These are phyloP conservation scores for Oligia fasciuncula DNA, from an alignment of 2,888 invertebrate species.

Conservation along the genomic window DNA sequence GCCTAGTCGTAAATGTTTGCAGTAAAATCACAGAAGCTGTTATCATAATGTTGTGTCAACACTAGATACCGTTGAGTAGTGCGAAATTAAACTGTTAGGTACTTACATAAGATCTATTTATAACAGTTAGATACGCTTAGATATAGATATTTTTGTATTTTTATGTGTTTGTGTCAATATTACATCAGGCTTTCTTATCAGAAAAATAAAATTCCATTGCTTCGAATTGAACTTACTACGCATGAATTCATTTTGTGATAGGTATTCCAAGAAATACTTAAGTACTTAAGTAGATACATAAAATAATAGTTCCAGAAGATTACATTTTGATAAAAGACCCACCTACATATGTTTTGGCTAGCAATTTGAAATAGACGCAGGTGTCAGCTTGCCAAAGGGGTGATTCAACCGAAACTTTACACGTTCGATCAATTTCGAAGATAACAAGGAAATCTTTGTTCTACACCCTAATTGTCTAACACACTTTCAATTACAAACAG, in stretches of 20 bases:
- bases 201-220: not conserved
- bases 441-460: not conserved
- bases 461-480: not conserved
- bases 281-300: not conserved
- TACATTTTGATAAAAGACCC: not conserved
- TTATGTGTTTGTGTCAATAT: not conserved
- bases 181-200: not conserved
- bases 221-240: not conserved
- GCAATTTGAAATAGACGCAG: slow-evolving; percentile 31
- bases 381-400: slow-evolving; percentile 2
- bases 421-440: slow-evolving; percentile 3
- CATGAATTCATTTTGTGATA: not conserved
- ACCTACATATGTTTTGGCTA: not conserved
- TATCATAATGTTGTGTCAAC: slow-evolving; percentile 59
- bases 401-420: not conserved
- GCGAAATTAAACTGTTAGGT: slow-evolving; percentile 24
- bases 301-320: not conserved
- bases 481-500: not conserved
- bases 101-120: not conserved
- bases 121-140: slow-evolving; percentile 23
- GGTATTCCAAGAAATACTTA: not conserved
- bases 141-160: not conserved
- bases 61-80: slow-evolving; percentile 28
- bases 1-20: slow-evolving; percentile 43
- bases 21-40: slow-evolving; percentile 36